Percentiles rank a stretch among this genome's conserved stretches.
These are phyloP conservation scores for Trypoxylon attenuatum DNA, from an alignment of 2,888 invertebrate species.

Conservation along the genomic window DNA sequence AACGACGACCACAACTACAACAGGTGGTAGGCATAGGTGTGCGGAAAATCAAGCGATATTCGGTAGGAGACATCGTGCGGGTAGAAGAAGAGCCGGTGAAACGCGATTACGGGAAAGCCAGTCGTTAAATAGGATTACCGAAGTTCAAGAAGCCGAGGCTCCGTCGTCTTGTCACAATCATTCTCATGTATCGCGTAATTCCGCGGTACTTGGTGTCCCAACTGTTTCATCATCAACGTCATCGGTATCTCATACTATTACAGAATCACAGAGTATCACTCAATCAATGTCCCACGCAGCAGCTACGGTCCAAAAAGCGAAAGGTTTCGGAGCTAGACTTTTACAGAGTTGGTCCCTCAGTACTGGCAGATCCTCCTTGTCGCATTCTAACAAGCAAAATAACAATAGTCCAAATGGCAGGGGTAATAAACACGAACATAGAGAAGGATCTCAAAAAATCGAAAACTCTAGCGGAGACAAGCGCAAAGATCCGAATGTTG, in stretches of 20 bases:
- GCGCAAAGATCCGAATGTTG: conserved; percentile 49
- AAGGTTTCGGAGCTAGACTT: conserved; percentile 76
- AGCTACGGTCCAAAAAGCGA: conserved; percentile 71
- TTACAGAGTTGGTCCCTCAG: conserved; percentile 74
- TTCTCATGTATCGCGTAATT: conserved; percentile 47
- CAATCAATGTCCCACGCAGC: conserved; percentile 53
- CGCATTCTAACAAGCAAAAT: conserved; percentile 35
- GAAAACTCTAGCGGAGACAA: conserved; percentile 28
- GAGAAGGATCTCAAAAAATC: conserved; percentile 38
- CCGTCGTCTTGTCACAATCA: conserved; percentile 57
- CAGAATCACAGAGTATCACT: conserved; percentile 54
- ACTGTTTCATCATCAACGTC: conserved; percentile 43
- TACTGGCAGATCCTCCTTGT: conserved; percentile 40
- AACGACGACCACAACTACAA: conserved; percentile 60
- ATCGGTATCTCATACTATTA: conserved; percentile 52
- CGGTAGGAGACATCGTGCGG: conserved; percentile 76
- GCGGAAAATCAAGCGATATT: conserved; percentile 71
- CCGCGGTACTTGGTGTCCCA: conserved; percentile 41
- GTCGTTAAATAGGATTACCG: conserved; percentile 89
- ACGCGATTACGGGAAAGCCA: conserved; percentile 87
- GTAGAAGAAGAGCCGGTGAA: conserved; percentile 79
- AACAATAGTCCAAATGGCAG: conserved; percentile 31
- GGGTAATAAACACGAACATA: conserved; percentile 33
- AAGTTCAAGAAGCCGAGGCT: conserved; percentile 85
- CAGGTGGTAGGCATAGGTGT: conserved; percentile 64